These are phyloP conservation scores for Peromyscus californicus DNA, from an alignment of 2,113 vertebrate species.

Conservation along the genomic window DNA sequence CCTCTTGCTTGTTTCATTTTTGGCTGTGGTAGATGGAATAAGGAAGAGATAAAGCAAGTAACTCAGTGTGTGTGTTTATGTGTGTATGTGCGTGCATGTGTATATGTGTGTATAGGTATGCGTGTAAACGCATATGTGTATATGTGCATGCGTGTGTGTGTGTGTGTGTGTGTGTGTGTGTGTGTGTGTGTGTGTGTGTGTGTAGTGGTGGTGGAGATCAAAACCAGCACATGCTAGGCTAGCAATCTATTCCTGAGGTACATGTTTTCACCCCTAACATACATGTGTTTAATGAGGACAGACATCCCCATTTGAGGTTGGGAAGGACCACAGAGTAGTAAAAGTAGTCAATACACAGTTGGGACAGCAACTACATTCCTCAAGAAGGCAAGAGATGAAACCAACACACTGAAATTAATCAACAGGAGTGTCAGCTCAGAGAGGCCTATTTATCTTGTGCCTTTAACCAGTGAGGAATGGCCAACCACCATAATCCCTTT, in stretches of 20 bases:
- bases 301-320: neutral
- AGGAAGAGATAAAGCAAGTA: conserved; percentile 22
- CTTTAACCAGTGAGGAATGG: conserved; percentile 28
- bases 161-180: accelerated
- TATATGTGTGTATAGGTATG: neutral
- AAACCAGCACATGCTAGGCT: neutral
- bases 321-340: neutral
- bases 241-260: neutral
- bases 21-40: neutral
- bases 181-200: neutral
- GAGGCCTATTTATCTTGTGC: neutral
- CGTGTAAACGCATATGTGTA: accelerated
- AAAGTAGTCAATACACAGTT: neutral
- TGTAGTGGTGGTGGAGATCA: neutral
- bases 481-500: neutral
- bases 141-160: neutral
- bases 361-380: neutral
- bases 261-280: neutral
- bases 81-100: neutral
- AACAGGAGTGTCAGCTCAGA: neutral
- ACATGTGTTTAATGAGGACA: neutral
- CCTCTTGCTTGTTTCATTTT: conserved; percentile 52
- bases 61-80: neutral
- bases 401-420: conserved; percentile 43
- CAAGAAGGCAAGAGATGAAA: neutral